A percentile compares a stretch with the other conserved stretches of the same genome.
These are phyloP conservation scores for Parasteatoda lunata DNA, from an alignment of 2,888 invertebrate species.

Conservation along the genomic window DNA sequence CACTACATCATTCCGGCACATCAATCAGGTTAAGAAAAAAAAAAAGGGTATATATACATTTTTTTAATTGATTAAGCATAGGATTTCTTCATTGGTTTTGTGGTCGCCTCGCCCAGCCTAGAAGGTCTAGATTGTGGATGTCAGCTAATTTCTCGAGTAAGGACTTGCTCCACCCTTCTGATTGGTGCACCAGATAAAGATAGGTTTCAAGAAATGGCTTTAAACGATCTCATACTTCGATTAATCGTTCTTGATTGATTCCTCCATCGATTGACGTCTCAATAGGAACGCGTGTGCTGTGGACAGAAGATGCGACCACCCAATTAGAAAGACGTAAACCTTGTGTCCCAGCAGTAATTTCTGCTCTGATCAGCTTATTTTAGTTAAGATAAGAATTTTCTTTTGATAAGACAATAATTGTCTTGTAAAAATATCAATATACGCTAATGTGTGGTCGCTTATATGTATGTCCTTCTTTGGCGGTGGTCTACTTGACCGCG, in stretches of 20 bases:
- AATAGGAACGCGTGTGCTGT: conserved; percentile 21
- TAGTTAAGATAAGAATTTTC: conserved; percentile 16
- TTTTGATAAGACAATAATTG: conserved; percentile 10
- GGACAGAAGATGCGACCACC: conserved; percentile 42
- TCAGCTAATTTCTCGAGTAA: conserved; percentile 33
- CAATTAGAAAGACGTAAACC: conserved; percentile 39
- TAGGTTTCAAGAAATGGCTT: conserved; percentile 3
- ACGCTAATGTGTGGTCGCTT: conserved; percentile 26
- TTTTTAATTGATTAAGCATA: conserved; percentile 62
- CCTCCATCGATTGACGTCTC: conserved; percentile 51
- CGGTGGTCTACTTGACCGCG: conserved; percentile 26
- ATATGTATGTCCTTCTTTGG: conserved; percentile 1
- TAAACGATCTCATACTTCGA: conserved; percentile 51
- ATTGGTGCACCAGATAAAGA: conserved; percentile 7
- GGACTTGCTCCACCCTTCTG: conserved; percentile 41
- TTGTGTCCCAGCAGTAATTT: conserved; percentile 28
- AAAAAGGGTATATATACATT: background rate
- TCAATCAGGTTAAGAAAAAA: conserved; percentile 15
- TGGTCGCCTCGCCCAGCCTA: conserved; percentile 47
- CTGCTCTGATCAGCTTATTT: conserved; percentile 6
- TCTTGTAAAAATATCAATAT: conserved; percentile 30
- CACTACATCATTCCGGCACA: conserved; percentile 41
- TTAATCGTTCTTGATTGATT: conserved; percentile 62
- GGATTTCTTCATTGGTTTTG: conserved; percentile 56
- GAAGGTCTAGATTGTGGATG: conserved; percentile 19